Evolutionary conservation across 2,113 vertebrate genomes (phyloP).

Genomic region (Glaucomys volans): DNA sequence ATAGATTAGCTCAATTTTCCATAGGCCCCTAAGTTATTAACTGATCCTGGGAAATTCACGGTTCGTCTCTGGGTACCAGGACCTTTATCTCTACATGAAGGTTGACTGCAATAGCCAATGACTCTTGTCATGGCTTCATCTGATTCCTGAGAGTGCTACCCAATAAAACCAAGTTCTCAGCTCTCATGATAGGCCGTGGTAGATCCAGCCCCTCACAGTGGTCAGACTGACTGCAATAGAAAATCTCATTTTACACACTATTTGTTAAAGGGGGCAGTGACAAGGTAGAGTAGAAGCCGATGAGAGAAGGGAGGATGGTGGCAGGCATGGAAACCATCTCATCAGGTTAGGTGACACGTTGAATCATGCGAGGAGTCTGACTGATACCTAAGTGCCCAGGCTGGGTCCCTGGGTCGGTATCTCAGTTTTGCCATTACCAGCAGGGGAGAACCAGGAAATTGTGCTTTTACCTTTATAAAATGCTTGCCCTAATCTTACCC

Average conservation of each 20-base stretch:
- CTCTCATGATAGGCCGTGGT: neutral
- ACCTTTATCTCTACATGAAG: neutral
- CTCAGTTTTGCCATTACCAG: neutral
- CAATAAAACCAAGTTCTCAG: neutral
- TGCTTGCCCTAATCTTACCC: neutral
- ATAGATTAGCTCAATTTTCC: neutral
- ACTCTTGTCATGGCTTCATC: neutral
- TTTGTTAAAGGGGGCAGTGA: neutral
- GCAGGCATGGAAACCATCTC: neutral
- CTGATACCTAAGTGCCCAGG: accelerated
- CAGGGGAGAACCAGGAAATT: neutral
- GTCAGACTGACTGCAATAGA: accelerated
- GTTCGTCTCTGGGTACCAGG: neutral
- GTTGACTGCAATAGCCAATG: neutral
- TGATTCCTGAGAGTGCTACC: neutral
- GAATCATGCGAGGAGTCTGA: neutral
- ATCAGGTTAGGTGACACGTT: accelerated
- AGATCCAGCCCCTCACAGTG: accelerated
- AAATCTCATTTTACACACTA: neutral
- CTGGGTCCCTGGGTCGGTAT: neutral
- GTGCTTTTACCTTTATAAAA: too few species aligned
- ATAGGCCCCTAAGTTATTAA: neutral
- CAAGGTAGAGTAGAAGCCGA: neutral
- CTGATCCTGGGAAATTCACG: neutral
- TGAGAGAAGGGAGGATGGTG: accelerated